A percentile compares a stretch with the other conserved stretches of the same genome.
Conservation (phyloP, 2,888 invertebrate species). For the Drosophila mulleri region DNA sequence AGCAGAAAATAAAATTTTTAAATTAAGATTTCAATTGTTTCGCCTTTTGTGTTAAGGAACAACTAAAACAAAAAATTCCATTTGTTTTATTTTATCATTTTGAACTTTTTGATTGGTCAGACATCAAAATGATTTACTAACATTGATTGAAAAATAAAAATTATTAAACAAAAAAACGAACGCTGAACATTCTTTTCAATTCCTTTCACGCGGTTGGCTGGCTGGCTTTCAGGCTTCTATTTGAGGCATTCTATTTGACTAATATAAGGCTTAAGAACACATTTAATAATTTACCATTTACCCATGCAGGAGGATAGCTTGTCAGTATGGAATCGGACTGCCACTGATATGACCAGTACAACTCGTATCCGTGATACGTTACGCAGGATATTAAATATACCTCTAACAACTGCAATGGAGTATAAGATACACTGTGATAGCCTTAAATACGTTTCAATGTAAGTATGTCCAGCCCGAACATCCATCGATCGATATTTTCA, state of each 20-base stretch:
- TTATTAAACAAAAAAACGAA: constrained; percentile 66
- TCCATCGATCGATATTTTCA: background rate
- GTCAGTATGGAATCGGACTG: constrained; percentile 98
- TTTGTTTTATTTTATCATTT: constrained; percentile 49
- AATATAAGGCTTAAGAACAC: background rate
- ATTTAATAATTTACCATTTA: constrained; percentile 10
- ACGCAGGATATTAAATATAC: constrained; percentile 97
- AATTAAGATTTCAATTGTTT: constrained; percentile 67
- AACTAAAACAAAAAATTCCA: constrained; percentile 20
- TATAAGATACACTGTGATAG: constrained; percentile 95
- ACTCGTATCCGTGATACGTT: constrained; percentile 97
- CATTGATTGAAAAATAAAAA: constrained; percentile 82
- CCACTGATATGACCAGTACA: constrained; percentile 94
- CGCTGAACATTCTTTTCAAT: background rate
- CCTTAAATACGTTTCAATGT: constrained; percentile 89
- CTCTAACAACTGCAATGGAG: constrained; percentile 96
- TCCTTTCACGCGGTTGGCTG: background rate
- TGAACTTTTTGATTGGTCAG: constrained; percentile 70
- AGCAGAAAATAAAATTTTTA: constrained; percentile 42
- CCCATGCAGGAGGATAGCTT: constrained; percentile 94
- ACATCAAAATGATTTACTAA: constrained; percentile 77
- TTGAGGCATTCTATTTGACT: background rate
- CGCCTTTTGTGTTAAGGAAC: constrained; percentile 60
- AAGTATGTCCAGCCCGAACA: constrained; percentile 54
- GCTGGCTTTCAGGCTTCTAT: constrained; percentile 46